Base-by-base conservation (phyloP, 2,888 invertebrate species). In the Dynastes maya region DNA sequence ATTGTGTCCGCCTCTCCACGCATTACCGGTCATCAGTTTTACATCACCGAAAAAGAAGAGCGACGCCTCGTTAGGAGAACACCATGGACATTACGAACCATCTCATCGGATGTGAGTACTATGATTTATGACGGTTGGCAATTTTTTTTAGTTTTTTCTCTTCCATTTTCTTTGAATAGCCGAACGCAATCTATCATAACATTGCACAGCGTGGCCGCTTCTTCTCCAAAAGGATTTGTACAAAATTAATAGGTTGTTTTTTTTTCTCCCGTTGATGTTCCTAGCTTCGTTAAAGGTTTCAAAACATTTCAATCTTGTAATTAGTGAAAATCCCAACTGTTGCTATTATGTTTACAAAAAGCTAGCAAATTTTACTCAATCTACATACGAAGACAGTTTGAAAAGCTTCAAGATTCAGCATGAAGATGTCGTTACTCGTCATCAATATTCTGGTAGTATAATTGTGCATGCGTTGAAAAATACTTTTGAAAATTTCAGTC, bases 41-140 rank as follows among this genome's bases (percentile, higher is more conserved):
- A 58, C 22, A 58, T 22, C 55, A 5, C 22, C 55, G 55, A 27
- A 58, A 53, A 70, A 70, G 53, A 70, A 49, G 70, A 53, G 9
- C 16, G 22, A 70, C 53, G 53, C 70, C 16, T 70, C 55, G 70
- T 70, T 70, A 70, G 53, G 53, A 55, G 22, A 16, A 53, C 70
- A 32, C 13, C 55, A 13, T 53, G 29, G 70, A 70, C 53, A 70
- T 70, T 53, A 32, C 70, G 70, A 70, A 70, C 27, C 16, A 55
- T 70, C 70, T 13, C 51, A 55, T 55, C 53, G 70, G 55, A 55
- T 53, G 70, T 70, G 70, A 70, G 53, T 55, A 32, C 70, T 53
- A 16, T 70, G 70, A 70, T 70, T 70, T 70, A 70, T 70, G 55
- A 32, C 13, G 70, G 53, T 53, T 37, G 70, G 13, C 8, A 5